phyloP scores from a whole-genome alignment of 1,140 invertebrate species.

The Drosophila grimshawi region DNA sequence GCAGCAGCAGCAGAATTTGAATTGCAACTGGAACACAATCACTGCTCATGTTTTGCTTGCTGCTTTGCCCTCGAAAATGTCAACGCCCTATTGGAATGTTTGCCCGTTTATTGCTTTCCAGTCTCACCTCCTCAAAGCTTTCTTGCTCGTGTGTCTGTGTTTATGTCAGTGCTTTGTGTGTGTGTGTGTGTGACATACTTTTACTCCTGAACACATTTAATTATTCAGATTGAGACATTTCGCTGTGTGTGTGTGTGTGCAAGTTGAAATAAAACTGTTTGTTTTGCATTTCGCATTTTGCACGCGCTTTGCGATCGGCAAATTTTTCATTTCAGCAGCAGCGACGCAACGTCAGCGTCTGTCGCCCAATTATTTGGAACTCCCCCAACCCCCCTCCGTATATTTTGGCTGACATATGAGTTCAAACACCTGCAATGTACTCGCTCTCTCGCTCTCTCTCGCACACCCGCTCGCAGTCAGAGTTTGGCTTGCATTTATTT shows the following conservation, averaged over 20 bases:
- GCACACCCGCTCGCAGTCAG: neutral
- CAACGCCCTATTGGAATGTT: conserved; percentile 67
- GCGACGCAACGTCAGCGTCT: conserved; percentile 63
- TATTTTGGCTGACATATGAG: conserved; percentile 72
- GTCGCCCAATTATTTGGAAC: conserved; percentile 72
- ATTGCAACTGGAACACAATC: conserved; percentile 35
- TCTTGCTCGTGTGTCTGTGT: neutral
- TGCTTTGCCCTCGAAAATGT: conserved; percentile 71
- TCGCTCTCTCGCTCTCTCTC: conserved; percentile 31
- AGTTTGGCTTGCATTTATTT: conserved; percentile 68
- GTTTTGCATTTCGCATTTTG: conserved; percentile 78
- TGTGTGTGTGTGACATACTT: conserved; percentile 67
- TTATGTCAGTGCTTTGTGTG: conserved; percentile 3
- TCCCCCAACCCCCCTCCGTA: conserved; percentile 7
- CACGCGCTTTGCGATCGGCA: conserved; percentile 54
- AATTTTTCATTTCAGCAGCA: conserved; percentile 43
- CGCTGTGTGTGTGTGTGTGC: conserved; percentile 10
- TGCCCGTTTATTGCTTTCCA: conserved; percentile 32
- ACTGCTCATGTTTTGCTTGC: conserved; percentile 6
- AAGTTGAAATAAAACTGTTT: conserved; percentile 73
- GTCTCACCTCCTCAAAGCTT: neutral
- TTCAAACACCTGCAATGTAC: conserved; percentile 81
- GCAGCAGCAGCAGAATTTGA: conserved; percentile 54
- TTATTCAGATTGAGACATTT: conserved; percentile 79
- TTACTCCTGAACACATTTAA: conserved; percentile 79